phyloP scores from a whole-genome alignment of 2,113 vertebrate genomes.

The Microtus richardsoni region DNA sequence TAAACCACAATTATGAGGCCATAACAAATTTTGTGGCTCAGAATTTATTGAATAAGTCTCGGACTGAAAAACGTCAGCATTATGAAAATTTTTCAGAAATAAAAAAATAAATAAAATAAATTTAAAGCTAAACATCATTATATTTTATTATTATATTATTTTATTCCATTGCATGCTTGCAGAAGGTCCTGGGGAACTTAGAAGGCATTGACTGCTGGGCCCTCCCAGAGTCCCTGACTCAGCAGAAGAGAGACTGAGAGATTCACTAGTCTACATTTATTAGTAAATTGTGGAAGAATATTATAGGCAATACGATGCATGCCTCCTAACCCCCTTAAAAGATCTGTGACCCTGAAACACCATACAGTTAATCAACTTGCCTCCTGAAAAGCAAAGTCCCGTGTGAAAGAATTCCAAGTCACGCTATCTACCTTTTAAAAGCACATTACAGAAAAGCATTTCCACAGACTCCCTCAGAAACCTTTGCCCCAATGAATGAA shows the following conservation, averaged over 20 bases:
- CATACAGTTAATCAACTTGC: background rate
- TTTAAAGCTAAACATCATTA: background rate
- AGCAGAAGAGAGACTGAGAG: background rate
- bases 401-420: constrained; percentile 25
- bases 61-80: background rate
- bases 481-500: background rate
- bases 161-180: background rate
- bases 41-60: constrained; percentile 33
- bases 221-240: background rate
- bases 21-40: background rate
- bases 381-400: constrained; percentile 36
- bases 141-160: constrained; percentile 34
- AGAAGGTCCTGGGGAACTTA: background rate
- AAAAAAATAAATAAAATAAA: constrained; percentile 9
- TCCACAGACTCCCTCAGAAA: constrained; percentile 21
- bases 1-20: background rate
- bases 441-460: background rate
- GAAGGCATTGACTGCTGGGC: background rate
- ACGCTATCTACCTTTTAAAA: constrained; percentile 21
- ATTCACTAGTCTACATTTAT: background rate
- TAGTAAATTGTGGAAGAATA: background rate
- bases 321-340: background rate
- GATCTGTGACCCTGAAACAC: background rate
- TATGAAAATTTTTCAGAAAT: constrained; percentile 48
- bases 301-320: background rate